These are phyloP conservation scores for Petroica traversi DNA, from an alignment of 2,113 vertebrate genomes.

Conservation along the genomic window DNA sequence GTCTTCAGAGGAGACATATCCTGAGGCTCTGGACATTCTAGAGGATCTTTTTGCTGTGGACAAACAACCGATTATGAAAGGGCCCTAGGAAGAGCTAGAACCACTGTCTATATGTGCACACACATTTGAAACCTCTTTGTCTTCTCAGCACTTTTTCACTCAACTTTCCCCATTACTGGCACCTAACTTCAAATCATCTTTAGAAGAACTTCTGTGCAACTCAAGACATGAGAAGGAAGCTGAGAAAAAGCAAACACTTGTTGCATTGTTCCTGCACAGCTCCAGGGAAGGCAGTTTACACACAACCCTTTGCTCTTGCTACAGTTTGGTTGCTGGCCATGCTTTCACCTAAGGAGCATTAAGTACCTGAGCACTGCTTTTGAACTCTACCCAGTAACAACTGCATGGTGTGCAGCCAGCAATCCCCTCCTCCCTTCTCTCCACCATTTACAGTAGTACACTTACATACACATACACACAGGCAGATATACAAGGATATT, in stretches of 20 bases:
- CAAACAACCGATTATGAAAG: not conserved
- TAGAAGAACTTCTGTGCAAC: not conserved
- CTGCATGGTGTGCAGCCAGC: not conserved
- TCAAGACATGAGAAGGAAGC: not conserved
- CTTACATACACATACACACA: fast-evolving
- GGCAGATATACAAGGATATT: not conserved
- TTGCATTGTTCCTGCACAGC: not conserved
- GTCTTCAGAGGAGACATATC: not conserved
- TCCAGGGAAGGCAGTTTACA: not conserved
- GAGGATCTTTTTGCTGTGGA: not conserved
- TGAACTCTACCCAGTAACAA: not conserved
- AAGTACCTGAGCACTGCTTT: not conserved
- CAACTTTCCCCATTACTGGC: not conserved
- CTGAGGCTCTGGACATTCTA: not conserved
- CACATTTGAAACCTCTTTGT: not conserved
- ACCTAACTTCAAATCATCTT: not conserved
- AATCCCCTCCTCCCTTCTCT: not conserved
- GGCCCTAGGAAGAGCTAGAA: not conserved
- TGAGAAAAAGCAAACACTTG: not conserved
- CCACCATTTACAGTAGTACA: not conserved
- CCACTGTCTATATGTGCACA: fast-evolving
- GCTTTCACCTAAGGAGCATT: not conserved
- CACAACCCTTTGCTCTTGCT: fast-evolving
- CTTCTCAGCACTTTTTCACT: not conserved
- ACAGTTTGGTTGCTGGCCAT: not conserved